Evolutionary conservation across 2,113 vertebrate genomes (phyloP).

Genomic region (Cryptotis parvus): DNA sequence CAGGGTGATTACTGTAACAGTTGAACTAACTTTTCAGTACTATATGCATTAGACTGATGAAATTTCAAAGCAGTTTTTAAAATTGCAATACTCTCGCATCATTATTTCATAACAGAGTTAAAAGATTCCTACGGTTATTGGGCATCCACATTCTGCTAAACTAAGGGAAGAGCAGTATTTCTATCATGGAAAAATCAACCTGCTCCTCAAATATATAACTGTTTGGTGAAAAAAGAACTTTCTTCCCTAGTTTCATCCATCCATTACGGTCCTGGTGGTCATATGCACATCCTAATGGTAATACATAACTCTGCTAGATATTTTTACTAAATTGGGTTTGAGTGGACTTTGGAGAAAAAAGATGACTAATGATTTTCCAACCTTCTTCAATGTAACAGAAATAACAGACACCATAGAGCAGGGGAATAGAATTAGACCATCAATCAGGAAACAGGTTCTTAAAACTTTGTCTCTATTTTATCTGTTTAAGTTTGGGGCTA

Average conservation of each 20-base stretch:
- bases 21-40: neutral
- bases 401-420: slow-evolving; percentile 65
- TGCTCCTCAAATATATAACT: neutral
- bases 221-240: slow-evolving; percentile 7
- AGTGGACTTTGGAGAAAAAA: slow-evolving; percentile 55
- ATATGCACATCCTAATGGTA: slow-evolving; percentile 6
- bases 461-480: neutral
- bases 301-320: slow-evolving; percentile 38
- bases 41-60: neutral
- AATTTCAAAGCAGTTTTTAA: slow-evolving; percentile 6
- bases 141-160: neutral
- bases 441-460: slow-evolving; percentile 64
- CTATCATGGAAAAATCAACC: slow-evolving; percentile 1
- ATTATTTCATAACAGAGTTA: slow-evolving; percentile 5
- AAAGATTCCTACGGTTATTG: neutral
- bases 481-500: too few relatives aligned
- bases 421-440: slow-evolving; percentile 56
- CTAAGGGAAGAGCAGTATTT: slow-evolving; percentile 20
- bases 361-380: slow-evolving; percentile 67
- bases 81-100: neutral
- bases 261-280: neutral
- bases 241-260: slow-evolving; percentile 42
- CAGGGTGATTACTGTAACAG: neutral
- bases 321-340: slow-evolving; percentile 47
- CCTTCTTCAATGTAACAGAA: slow-evolving; percentile 37